phyloP scores from a whole-genome alignment of 2,888 invertebrate species.

The Cephus pygmeus region DNA sequence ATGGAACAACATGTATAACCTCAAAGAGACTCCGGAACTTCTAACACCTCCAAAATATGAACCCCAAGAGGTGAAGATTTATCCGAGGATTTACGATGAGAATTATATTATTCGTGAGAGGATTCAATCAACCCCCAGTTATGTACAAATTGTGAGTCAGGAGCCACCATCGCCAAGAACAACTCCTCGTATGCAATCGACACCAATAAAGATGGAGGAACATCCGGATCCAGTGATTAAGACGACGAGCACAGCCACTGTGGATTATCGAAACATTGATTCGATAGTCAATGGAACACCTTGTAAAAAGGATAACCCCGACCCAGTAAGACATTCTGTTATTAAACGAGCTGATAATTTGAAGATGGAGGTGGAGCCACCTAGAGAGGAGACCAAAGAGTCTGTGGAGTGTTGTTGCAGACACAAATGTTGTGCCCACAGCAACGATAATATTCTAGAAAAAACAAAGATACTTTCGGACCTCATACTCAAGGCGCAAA shows the following conservation, averaged over 20 bases:
- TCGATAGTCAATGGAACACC: conserved; percentile 61
- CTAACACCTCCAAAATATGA: conserved; percentile 40
- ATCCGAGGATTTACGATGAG: conserved; percentile 53
- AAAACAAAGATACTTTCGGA: conserved; percentile 62
- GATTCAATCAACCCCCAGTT: conserved; percentile 39
- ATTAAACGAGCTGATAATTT: conserved; percentile 48
- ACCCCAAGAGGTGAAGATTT: conserved; percentile 40
- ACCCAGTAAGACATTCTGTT: conserved; percentile 46
- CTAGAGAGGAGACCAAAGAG: conserved; percentile 18
- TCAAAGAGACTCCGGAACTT: conserved; percentile 44
- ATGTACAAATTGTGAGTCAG: conserved; percentile 8
- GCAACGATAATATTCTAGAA: conserved; percentile 54
- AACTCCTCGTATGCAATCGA: conserved; percentile 52
- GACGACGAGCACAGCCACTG: conserved; percentile 42
- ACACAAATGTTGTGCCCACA: conserved; percentile 61
- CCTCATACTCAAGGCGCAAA: conserved; percentile 57
- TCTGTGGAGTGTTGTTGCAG: conserved; percentile 55
- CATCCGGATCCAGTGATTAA: conserved; percentile 34
- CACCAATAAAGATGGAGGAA: conserved; percentile 59
- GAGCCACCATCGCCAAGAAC: not conserved
- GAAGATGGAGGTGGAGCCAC: conserved; percentile 21
- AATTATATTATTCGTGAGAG: conserved; percentile 54
- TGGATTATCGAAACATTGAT: conserved; percentile 63
- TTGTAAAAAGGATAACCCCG: conserved; percentile 47
- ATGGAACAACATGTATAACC: conserved; percentile 62